phyloP scores from a whole-genome alignment of 2,888 invertebrate species.

The Flexamia atlantica region DNA sequence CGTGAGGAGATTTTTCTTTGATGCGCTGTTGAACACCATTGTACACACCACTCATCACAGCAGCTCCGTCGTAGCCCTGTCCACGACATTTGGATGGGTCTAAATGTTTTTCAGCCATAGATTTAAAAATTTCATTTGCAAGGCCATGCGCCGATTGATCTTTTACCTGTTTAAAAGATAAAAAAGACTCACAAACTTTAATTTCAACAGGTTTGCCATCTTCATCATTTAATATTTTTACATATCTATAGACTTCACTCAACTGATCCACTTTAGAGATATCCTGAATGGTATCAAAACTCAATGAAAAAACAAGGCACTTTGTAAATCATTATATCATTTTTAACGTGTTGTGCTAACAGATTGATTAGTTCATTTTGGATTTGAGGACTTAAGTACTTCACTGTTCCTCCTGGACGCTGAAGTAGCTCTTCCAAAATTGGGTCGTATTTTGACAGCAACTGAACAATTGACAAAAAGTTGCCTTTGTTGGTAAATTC shows the following conservation, averaged over 20 bases:
- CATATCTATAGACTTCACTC: constrained; percentile 26
- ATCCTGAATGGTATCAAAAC: constrained; percentile 58
- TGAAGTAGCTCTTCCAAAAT: not conserved
- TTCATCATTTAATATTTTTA: not conserved
- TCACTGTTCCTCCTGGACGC: not conserved
- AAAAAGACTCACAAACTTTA: constrained; percentile 24
- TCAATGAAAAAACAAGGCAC: not conserved
- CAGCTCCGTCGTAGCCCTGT: constrained; percentile 68
- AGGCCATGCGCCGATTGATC: constrained; percentile 21
- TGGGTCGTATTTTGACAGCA: constrained; percentile 24
- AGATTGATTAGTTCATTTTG: constrained; percentile 63
- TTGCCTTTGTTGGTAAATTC: not conserved
- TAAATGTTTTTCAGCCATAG: not conserved
- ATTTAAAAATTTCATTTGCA: constrained; percentile 8
- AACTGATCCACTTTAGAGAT: constrained; percentile 53
- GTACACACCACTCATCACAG: constrained; percentile 64
- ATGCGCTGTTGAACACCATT: constrained; percentile 15
- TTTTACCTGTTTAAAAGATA: constrained; percentile 14
- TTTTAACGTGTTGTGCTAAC: constrained; percentile 50
- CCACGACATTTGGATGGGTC: constrained; percentile 19
- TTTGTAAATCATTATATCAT: constrained; percentile 29
- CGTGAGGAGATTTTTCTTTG: constrained; percentile 61
- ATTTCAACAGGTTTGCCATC: not conserved
- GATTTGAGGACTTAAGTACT: constrained; percentile 63
- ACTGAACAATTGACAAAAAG: constrained; percentile 4